Conservation (phyloP, 1,140 invertebrate genomes). For the Ceratina calcarata region DNA sequence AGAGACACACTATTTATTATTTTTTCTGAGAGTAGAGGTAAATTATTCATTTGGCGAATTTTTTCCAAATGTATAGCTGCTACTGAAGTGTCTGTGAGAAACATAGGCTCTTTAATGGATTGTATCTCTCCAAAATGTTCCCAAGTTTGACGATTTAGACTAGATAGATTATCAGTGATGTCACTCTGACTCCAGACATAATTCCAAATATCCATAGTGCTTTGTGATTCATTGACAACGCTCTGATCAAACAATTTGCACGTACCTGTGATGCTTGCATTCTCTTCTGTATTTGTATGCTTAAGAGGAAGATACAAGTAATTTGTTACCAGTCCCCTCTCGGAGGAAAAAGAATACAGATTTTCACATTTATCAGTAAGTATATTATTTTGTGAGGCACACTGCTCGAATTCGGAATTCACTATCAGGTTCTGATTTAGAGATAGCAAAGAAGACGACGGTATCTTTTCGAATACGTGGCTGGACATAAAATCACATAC, state of each 20-base stretch:
- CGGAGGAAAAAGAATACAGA: not conserved
- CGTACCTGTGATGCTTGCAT: conserved; percentile 45
- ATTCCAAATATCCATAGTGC: conserved; percentile 19
- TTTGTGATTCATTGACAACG: conserved; percentile 28
- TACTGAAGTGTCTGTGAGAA: conserved; percentile 68
- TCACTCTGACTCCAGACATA: conserved; percentile 19
- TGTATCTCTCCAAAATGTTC: conserved; percentile 71
- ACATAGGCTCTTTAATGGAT: conserved; percentile 65
- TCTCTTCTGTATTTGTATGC: conserved; percentile 4
- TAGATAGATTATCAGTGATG: not conserved
- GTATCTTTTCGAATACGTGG: conserved; percentile 19
- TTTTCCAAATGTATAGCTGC: conserved; percentile 70
- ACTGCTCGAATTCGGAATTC: not conserved
- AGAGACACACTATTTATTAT: conserved; percentile 55
- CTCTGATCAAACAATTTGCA: conserved; percentile 44
- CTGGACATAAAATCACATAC: conserved; percentile 10
- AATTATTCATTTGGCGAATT: conserved; percentile 60
- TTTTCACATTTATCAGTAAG: not conserved
- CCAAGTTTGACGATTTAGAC: conserved; percentile 70
- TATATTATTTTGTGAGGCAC: not conserved
- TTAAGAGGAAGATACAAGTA: not conserved
- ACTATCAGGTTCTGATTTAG: not conserved
- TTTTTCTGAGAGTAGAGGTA: conserved; percentile 57
- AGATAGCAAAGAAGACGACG: not conserved
- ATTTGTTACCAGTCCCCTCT: not conserved